Percentiles rank a stretch among this genome's conserved stretches.
Conservation (phyloP, 2,113 vertebrate species). For the Coracopsis vasa region DNA sequence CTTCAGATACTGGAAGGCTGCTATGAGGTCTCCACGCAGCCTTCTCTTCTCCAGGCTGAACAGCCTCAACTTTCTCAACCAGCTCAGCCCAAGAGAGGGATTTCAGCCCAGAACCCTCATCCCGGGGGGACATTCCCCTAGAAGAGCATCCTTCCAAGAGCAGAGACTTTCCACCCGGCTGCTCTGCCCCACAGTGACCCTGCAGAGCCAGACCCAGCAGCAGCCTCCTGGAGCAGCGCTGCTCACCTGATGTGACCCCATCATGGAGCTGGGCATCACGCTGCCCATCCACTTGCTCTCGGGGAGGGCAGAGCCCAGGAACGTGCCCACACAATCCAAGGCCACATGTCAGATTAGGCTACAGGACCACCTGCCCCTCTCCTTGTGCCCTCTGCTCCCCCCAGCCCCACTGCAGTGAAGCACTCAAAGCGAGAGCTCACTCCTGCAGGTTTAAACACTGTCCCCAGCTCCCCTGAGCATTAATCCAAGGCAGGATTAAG, state of each 20-base stretch:
- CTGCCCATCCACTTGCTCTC: background rate
- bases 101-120: background rate
- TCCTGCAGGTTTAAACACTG: conserved; percentile 31
- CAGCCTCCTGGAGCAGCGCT: fast-evolving
- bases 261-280: background rate
- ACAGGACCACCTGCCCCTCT: background rate
- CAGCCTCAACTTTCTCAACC: background rate
- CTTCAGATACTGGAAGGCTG: background rate
- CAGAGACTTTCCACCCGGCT: background rate
- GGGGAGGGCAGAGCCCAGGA: background rate
- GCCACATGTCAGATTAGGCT: background rate
- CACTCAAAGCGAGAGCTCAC: fast-evolving
- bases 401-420: background rate
- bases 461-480: conserved; percentile 51
- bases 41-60: background rate
- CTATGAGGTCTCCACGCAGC: background rate
- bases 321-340: background rate
- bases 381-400: background rate
- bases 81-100: background rate
- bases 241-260: fast-evolving
- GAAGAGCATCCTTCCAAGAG: background rate
- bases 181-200: background rate
- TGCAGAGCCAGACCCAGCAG: background rate
- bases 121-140: background rate
- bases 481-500: conserved; percentile 63